Evolutionary conservation across 2,113 vertebrate genomes (phyloP), one percentile per base, ranked within the genome.

Genomic region (Gavia stellata): DNA sequence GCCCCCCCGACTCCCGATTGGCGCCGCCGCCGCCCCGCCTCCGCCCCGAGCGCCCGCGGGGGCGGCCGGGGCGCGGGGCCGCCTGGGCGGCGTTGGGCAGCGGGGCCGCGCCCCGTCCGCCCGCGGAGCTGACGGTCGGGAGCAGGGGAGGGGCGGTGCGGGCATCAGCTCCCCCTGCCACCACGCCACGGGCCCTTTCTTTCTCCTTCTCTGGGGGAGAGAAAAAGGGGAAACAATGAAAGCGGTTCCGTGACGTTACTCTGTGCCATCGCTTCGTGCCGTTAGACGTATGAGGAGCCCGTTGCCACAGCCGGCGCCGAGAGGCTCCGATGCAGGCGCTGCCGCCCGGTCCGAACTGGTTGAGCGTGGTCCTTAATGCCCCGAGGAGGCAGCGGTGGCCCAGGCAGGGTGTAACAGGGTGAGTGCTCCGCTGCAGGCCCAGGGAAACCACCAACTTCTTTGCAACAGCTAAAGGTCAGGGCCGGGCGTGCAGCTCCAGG

Each of bases 1-100:
- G 93, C 88, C 91, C 68, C 58, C 29, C 20, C 9, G 78, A 14
- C 92, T 94, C 80, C 88, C 95, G 84, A 88, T 96, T 94, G 93
- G 85, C 31, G 53, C 47, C 17, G 42, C 66, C 33, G 17, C 50
- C 19, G 63, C 34, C 14, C 24, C 52, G 71, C 28, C 21, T n/a
- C 52, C 91, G 73, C 88, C 82, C 52, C 52, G 78, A 77, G 23
- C 31, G 28, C 18, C 81, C 62, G 40, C 50, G 67, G 91, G n/a
- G 74, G 70, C 2, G 40, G 34, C n/a, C 45, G 34, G 49, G 15
- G 45, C 14, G 49, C 31, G 68, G 29, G 45, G 55, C 20, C 11
- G 26, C 4, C 70, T 28, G 18, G 17, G 24, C 5, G 26, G 50
- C 21, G 6, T 10, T 28, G 42, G 77, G 49, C 55, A 16, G 15